A percentile compares a stretch with the other conserved stretches of the same genome.
Evolutionary conservation across 2,113 vertebrate species (phyloP).

Genomic region (Prinia subflava): DNA sequence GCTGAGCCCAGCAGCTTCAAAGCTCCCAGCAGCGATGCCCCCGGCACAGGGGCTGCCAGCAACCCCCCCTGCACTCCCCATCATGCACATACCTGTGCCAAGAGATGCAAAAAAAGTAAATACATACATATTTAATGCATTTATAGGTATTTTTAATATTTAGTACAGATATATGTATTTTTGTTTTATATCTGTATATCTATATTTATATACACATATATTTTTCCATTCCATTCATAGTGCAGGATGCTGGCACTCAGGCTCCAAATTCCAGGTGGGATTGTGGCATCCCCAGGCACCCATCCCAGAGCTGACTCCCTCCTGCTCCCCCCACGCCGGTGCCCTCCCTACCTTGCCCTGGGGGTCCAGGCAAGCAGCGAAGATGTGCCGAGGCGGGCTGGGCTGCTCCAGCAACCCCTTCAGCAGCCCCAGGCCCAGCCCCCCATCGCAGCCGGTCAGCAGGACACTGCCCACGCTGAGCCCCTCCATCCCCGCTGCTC

Average conservation of each 20-base stretch:
- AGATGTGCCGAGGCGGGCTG: neutral
- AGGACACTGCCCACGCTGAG: neutral
- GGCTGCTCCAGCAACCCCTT: slow-evolving; percentile 9
- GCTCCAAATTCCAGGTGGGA: too few species aligned
- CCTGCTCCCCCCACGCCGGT: fast-evolving
- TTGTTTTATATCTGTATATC: neutral
- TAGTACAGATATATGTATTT: neutral
- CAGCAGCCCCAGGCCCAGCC: slow-evolving; percentile 16
- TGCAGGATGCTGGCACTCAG: neutral
- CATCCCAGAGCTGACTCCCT: neutral
- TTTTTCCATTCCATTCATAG: neutral
- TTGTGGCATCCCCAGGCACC: neutral
- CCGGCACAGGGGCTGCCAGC: fast-evolving
- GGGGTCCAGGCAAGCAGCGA: slow-evolving; percentile 3
- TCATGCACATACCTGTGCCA: neutral
- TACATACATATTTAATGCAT: neutral
- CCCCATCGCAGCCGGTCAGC: neutral
- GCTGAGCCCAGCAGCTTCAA: neutral
- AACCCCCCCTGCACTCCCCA: fast-evolving
- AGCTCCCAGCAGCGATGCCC: fast-evolving
- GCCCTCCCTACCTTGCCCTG: neutral
- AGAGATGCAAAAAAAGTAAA: neutral
- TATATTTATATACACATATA: fast-evolving
- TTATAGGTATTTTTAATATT: neutral
- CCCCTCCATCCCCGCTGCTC: neutral